Evolutionary conservation across 2,113 vertebrate species (phyloP).

Genomic region (Penelope pileata): DNA sequence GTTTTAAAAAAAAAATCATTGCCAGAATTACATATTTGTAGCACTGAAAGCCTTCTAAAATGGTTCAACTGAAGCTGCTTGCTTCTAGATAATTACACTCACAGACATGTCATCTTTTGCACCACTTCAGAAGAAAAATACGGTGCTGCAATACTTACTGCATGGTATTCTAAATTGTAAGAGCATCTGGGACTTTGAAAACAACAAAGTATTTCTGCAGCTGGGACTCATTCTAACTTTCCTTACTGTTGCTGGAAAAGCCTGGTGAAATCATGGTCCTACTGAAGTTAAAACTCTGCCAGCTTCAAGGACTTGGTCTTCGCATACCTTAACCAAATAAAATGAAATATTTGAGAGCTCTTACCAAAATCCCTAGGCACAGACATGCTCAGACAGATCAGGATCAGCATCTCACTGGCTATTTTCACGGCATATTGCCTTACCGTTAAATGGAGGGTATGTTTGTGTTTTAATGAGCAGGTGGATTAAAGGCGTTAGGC

Average conservation of each 20-base stretch:
- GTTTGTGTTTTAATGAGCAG: not conserved
- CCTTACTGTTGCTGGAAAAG: not conserved
- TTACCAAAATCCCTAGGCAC: not conserved
- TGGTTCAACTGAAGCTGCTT: not conserved
- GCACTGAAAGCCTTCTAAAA: not conserved
- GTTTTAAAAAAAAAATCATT: not conserved
- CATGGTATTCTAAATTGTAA: not conserved
- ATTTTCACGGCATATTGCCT: not conserved
- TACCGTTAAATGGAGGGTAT: not conserved
- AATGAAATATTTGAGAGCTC: not conserved
- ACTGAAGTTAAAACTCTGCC: not conserved
- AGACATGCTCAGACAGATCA: not conserved
- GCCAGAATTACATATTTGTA: not conserved
- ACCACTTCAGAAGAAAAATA: too few relatives aligned
- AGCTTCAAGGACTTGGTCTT: not conserved
- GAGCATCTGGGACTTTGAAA: not conserved
- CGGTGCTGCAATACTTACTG: not conserved
- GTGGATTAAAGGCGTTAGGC: not conserved
- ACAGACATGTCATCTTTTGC: not conserved
- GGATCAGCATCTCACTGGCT: not conserved
- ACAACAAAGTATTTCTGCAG: not conserved
- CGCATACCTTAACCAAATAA: not conserved
- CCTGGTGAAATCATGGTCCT: not conserved
- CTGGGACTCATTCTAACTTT: not conserved
- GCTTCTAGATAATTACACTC: not conserved